phyloP scores from a whole-genome alignment of 1,140 invertebrate species.

The Condylostylus longicornis region DNA sequence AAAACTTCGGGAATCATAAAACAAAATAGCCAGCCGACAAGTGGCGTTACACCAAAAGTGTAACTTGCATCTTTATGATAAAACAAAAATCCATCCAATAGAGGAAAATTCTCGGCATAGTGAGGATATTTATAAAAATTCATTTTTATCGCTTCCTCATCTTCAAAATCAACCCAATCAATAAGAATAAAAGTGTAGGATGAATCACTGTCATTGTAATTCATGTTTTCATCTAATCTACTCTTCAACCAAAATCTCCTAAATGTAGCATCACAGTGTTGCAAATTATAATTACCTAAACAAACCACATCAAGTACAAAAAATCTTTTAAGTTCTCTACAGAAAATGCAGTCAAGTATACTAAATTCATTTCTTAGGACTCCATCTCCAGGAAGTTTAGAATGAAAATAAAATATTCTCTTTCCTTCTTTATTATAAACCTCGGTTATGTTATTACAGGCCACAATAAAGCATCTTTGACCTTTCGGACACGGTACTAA shows the following conservation, averaged over 20 bases:
- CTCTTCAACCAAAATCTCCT: conserved; percentile 24
- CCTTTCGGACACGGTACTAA: conserved; percentile 71
- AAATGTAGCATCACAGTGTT: conserved; percentile 52
- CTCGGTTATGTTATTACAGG: conserved; percentile 53
- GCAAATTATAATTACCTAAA: conserved; percentile 62
- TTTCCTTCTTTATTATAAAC: conserved; percentile 55
- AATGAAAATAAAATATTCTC: conserved; percentile 41
- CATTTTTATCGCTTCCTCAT: conserved; percentile 11
- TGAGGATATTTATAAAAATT: conserved; percentile 16
- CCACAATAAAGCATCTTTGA: conserved; percentile 58
- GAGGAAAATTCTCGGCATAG: conserved; percentile 25
- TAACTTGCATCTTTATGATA: conserved; percentile 69
- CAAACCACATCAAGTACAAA: conserved; percentile 69
- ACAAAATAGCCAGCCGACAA: conserved; percentile 77
- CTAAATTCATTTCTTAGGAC: conserved; percentile 24
- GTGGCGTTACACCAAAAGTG: conserved; percentile 56
- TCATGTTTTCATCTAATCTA: conserved; percentile 15
- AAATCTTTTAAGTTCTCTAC: conserved; percentile 43
- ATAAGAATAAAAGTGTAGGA: conserved; percentile 16
- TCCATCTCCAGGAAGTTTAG: conserved; percentile 60
- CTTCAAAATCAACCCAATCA: conserved; percentile 18
- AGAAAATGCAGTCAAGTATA: conserved; percentile 69
- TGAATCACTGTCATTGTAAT: conserved; percentile 5
- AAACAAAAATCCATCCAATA: conserved; percentile 64
- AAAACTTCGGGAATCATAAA: conserved; percentile 76